These are phyloP conservation scores for Tor tambroides DNA, from an alignment of 2,113 vertebrate genomes.

Conservation along the genomic window DNA sequence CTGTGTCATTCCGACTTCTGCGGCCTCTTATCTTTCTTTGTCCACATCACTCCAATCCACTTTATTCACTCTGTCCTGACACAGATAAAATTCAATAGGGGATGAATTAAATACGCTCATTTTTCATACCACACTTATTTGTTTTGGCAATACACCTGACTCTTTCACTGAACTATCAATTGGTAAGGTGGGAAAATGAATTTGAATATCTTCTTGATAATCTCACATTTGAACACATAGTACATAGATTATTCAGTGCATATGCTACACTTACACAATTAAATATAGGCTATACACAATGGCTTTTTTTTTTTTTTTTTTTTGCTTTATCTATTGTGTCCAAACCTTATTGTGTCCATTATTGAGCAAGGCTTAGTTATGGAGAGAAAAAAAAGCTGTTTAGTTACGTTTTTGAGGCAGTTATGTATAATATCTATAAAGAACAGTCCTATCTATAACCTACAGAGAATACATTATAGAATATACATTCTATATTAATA, in stretches of 20 bases:
- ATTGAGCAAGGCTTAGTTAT: too few relatives aligned
- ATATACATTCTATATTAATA: too few relatives aligned
- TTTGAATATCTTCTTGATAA: constrained; percentile 32
- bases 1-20: constrained; percentile 91
- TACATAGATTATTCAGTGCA: background rate
- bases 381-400: too few relatives aligned
- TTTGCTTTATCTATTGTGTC: too few relatives aligned
- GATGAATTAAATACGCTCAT: background rate
- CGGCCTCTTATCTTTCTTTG: constrained; percentile 76
- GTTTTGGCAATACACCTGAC: background rate
- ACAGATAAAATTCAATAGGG: constrained; percentile 20
- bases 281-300: background rate
- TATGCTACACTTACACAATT: background rate
- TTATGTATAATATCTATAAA: too few relatives aligned
- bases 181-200: background rate
- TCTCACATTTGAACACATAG: constrained; percentile 9
- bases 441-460: too few relatives aligned
- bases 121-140: background rate
- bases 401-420: background rate
- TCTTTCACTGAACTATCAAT: background rate
- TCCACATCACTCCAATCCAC: constrained; percentile 83
- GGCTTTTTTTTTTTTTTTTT: background rate
- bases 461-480: too few relatives aligned
- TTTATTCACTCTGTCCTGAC: constrained; percentile 55
- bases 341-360: too few relatives aligned